Evolutionary conservation across 2,113 vertebrate species (phyloP), one percentile per base, ranked within the genome.

Genomic region (Pardalotus punctatus): DNA sequence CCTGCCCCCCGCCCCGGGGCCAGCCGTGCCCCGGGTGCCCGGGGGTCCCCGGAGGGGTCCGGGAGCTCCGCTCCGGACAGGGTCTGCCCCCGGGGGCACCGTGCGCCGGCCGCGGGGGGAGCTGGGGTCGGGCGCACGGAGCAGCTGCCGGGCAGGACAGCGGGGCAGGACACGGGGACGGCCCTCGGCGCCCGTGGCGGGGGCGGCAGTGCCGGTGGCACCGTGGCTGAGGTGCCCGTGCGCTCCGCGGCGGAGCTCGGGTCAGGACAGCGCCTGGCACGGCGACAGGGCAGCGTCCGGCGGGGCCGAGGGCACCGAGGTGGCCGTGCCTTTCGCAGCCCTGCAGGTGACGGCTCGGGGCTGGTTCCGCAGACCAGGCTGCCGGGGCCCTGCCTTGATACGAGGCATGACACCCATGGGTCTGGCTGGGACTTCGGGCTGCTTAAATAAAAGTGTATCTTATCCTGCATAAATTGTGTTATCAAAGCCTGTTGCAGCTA

Each of bases 381-480:
- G 48, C 9, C 13, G 4, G 57, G 20, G 11, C 38, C 33, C 38
- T 53, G 73, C 54, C 33, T 8, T 4, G 12, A 5, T 12, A 9
- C 4, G n/a, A 27, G 47, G 25, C 53, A 19, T 33, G 24, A 2
- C 17, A 19, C 1, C 4, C 22, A 2, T 4, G n/a, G 12, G 29
- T 22, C 31, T 9, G 36, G 16, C 17, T 10, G 11, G 47, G 33
- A 10, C 31, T 62, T 47, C 0, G 28, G 27, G 58, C 31, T 40
- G 16, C 11, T 33, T 10, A 3, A 51, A 85, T 73, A 67, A 60
- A 83, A 42, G 23, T 2, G 4, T 27, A 0, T 47, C 47, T 51
- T 19, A 2, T 4, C 43, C 35, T 25, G 43, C 40, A 0, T 47
- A 40, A 54, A 9, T 22, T 50, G 38, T 5, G 6, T 50, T 81